Base-by-base conservation (phyloP, 2,113 vertebrate genomes). In the Sceloporus undulatus region DNA sequence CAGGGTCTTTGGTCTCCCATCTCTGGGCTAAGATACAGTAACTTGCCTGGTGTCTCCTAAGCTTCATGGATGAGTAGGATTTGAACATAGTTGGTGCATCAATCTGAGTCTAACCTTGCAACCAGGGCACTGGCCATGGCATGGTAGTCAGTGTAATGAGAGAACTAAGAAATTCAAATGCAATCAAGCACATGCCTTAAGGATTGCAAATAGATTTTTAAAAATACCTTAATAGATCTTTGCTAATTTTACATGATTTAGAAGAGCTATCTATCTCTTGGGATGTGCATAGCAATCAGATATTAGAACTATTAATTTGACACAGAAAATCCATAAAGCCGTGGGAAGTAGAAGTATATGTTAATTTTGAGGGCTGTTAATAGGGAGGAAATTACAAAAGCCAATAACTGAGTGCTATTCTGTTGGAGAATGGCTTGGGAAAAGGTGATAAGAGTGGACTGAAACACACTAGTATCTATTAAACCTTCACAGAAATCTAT, bases 281-380 rank as follows among this genome's bases (percentile, higher is more conserved):
- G 21, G n/a, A 74, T 75, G 21, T 52, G 48, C 10, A 23, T 54
- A 89, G 85, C 84, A 89, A 62, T 75, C 68, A 56, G 4, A 48
- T 79, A 56, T 91, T 87, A 4, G 40, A 82, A 85, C 86, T 87
- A 59, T 80, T 87, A 85, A 2, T 34, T 83, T 90, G 92, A 80
- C 84, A 34, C 90, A 92, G 79, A 90, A 5, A 34, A 52, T 9
- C 83, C 71, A 1, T 62, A 73, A 3, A 80, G 29, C 40, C 34
- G 13, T 74, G 38, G 54, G 68, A 52, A 66, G 40, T 40, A 68
- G 66, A 27, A 54, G n/a, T 52, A 59, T 68, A 76, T 65, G 34
- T 42, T 75, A 85, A 68, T 86, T 56, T 40, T 85, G 59, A 19
- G 9, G 14, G 8, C 38, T 76, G 29, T 3, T 88, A 73, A 87